phyloP scores from a whole-genome alignment of 2,113 vertebrate genomes.

The Seriola quinqueradiata region DNA sequence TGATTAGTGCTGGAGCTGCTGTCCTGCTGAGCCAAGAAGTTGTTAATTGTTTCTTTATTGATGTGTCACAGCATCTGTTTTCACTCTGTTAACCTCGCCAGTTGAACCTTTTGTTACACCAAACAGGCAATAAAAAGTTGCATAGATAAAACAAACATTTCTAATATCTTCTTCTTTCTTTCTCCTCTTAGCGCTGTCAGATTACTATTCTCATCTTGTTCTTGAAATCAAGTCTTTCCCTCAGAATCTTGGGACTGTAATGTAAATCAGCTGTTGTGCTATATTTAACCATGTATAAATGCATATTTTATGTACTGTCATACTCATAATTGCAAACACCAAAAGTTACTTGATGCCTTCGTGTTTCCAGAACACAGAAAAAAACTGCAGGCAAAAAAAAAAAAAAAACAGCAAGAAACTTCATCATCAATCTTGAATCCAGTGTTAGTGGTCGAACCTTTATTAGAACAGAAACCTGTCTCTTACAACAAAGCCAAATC shows the following conservation, averaged over 20 bases:
- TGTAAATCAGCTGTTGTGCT: background rate
- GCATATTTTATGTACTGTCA: background rate
- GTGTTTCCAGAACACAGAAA: too few relatives aligned
- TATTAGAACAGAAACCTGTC: background rate
- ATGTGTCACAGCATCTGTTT: slow-evolving; percentile 53
- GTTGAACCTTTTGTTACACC: slow-evolving; percentile 39
- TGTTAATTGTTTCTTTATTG: slow-evolving; percentile 62
- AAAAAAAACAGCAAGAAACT: background rate
- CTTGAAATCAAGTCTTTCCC: background rate
- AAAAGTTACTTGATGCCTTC: background rate
- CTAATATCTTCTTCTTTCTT: slow-evolving; percentile 32
- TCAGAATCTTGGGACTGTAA: background rate
- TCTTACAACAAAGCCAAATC: background rate
- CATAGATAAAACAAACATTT: slow-evolving; percentile 9
- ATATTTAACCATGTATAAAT: background rate
- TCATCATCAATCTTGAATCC: background rate
- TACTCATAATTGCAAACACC: background rate
- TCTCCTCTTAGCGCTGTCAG: background rate
- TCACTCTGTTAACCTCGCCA: slow-evolving; percentile 33
- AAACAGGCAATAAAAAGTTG: slow-evolving; percentile 27
- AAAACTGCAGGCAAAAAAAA: background rate
- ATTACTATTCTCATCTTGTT: slow-evolving; percentile 10
- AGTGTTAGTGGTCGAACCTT: background rate
- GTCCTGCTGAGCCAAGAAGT: slow-evolving; percentile 46
- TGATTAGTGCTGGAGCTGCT: slow-evolving; percentile 60